phyloP scores from a whole-genome alignment of 92 coral and sea anemone species.

The Chrysogorgia sp. region DNA sequence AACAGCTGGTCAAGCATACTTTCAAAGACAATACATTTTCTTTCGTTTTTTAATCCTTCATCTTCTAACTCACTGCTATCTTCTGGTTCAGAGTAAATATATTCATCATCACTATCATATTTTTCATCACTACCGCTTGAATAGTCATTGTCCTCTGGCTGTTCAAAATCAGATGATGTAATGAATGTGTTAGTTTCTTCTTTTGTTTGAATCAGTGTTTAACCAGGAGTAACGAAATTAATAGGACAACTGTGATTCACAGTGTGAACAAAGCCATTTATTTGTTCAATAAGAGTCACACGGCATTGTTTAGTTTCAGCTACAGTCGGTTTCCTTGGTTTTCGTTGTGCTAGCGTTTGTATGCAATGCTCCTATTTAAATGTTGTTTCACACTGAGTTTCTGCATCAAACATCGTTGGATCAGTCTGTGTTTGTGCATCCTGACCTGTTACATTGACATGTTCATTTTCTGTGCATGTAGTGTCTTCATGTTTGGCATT shows the following conservation, averaged over 20 bases:
- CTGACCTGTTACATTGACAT: too few relatives aligned
- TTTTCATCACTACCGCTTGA: background rate
- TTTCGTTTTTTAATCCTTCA: conserved; percentile 24
- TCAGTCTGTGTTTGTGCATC: background rate
- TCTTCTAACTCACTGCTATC: conserved; percentile 3
- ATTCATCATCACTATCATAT: conserved; percentile 17
- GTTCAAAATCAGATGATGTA: background rate
- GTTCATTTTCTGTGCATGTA: too few relatives aligned
- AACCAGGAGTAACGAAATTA: background rate
- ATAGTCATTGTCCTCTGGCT: background rate
- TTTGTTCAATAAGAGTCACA: too few relatives aligned
- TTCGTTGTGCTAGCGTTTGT: background rate
- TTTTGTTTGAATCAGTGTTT: background rate
- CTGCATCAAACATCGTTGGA: background rate
- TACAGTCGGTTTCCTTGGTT: background rate
- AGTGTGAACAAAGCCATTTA: background rate
- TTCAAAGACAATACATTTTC: conserved; percentile 35
- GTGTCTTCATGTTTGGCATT: too few relatives aligned
- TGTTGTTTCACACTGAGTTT: conserved; percentile 1
- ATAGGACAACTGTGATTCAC: background rate
- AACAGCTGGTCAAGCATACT: conserved; percentile 20
- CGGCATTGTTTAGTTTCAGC: background rate
- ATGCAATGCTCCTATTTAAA: background rate
- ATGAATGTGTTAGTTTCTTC: background rate
- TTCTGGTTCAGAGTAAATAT: conserved; percentile 11